Evolutionary conservation across 2,888 invertebrate species (phyloP), one percentile per base, ranked within the genome.

Genomic region (Euclidia mi): DNA sequence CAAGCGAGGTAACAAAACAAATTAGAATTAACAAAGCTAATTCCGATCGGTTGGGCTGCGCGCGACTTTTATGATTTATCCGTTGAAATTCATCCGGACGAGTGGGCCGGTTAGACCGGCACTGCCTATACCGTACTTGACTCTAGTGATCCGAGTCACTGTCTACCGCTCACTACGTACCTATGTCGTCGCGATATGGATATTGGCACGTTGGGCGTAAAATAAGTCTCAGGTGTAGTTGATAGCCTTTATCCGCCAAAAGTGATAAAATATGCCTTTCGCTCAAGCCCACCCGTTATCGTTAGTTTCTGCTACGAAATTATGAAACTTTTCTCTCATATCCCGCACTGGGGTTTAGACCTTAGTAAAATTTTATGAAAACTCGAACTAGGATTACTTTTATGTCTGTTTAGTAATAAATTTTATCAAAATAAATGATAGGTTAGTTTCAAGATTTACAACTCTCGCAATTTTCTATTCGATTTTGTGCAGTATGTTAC

Each of bases 181-280:
- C 2, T 74, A 72, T 71, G 66, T 76, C 74, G 80, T 71, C 79
- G 81, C 79, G 81, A 67, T 81, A 82, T 82, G 84, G 84, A 87
- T 91, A 92, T 91, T 91, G 89, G 91, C 89, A 88, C 84, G 85
- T 84, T 81, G 82, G 82, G 85, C 91, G 90, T 91, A 90, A 93
- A 93, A 92, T 92, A 92, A 87, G 91, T 86, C 91, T 92, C 92
- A 92, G 92, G 93, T 94, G 93, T 89, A 82, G 78, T 84, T 91
- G 90, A 92, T 92, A 84, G 92, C 91, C 82, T 91, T 89, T 89
- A 91, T 90, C 87, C 90, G 91, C 85, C 89, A 89, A 88, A 90
- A 91, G 90, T 91, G 91, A 92, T 92, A 91, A 91, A 89, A 91
- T 91, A 89, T 89, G 85, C 85, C 76, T 73, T 82, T 77, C 79